Percentiles rank a stretch among this genome's conserved stretches.
These are phyloP conservation scores for Bradypus variegatus DNA, from an alignment of 2,797 vertebrate genomes.

Conservation along the genomic window DNA sequence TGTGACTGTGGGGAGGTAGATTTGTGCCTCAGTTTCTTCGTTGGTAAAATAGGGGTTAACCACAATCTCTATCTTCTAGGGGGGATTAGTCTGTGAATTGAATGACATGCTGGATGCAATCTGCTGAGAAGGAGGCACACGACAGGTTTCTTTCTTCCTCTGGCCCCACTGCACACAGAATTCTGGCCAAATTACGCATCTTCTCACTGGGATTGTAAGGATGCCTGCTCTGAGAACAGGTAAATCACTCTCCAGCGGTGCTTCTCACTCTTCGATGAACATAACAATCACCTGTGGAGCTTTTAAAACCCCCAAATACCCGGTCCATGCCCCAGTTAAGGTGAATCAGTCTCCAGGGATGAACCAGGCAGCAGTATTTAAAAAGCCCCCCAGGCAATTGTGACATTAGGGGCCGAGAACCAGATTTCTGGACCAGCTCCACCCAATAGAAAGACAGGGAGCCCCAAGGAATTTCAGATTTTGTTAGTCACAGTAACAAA, in stretches of 20 bases:
- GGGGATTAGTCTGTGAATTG: too few relatives aligned
- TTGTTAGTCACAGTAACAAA: neutral
- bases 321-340: neutral
- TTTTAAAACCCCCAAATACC: neutral
- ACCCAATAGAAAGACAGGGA: neutral
- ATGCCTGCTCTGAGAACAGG: neutral
- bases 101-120: neutral
- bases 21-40: neutral
- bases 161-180: fast-evolving
- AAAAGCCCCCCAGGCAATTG: neutral
- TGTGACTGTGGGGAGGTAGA: neutral
- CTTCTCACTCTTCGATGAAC: neutral
- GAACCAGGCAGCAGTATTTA: too few relatives aligned
- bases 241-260: neutral
- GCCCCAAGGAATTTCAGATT: neutral
- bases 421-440: fast-evolving
- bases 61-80: neutral
- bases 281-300: neutral
- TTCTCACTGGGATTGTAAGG: neutral
- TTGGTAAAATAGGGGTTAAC: neutral
- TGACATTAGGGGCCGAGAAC: too few relatives aligned
- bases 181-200: fast-evolving
- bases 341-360: neutral
- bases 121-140: neutral
- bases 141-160: neutral